Base-by-base conservation (phyloP, 1,140 invertebrate species). In the Leptopilina clavipes region DNA sequence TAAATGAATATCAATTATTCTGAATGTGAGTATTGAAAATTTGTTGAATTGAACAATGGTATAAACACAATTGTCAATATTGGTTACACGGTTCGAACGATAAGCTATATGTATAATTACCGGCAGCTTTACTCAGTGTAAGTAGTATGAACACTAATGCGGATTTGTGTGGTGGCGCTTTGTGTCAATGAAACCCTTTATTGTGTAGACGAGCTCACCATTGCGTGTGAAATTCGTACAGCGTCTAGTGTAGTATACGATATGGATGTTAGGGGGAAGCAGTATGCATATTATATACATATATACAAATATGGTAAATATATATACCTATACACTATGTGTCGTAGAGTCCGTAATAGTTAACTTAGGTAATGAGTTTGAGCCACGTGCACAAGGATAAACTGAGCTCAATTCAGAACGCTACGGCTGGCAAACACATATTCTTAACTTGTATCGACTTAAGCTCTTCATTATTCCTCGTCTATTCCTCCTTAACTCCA, bases 341-440 rank as follows among this genome's bases (percentile, higher is more conserved):
- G n/a, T 31, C 56, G 3, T 65, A 10, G 25, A 65, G 59, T 25
- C 22, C 59, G 59, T 65, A 65, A 65, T 65, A 65, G 59, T 65
- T 65, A 65, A 65, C 22, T 65, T 37, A 37, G 59, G 59, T 65
- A 65, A 65, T 65, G 59, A 65, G 59, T 65, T 65, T 65, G 59
- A 65, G 59, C 25, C n/a, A 65, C 59, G 59, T 65, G 59, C 25
- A 65, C 10, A 22, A 65, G 59, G 59, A 65, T 65, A 65, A 65
- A 65, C 59, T 37, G 22, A 65, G 59, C 59, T 31, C 59, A 14
- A 65, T 65, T 65, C 59, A 65, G 59, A 65, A n/a, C 31, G 59
- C 59, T n/a, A 31, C 59, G 59, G n/a, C 22, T 31, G 59, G 59
- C 59, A 65, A 65, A 65, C 25, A 31, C 59, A 65, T 65, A 65